These are phyloP conservation scores for Oncorhynchus masou DNA, from an alignment of 2,113 vertebrate genomes.

Conservation along the genomic window DNA sequence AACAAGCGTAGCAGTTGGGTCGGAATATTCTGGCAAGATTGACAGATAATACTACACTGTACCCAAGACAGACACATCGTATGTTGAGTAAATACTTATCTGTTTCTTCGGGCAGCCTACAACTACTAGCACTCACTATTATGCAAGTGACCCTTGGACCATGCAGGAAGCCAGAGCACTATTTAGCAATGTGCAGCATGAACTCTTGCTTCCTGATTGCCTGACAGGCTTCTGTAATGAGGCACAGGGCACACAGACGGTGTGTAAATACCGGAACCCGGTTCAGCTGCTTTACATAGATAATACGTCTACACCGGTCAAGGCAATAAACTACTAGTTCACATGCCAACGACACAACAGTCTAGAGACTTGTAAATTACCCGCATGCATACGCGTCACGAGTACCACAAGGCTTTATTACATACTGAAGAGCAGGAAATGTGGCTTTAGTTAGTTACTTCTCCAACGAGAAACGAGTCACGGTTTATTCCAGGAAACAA, in stretches of 20 bases:
- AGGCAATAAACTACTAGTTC: background rate
- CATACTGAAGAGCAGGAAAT: constrained; percentile 30
- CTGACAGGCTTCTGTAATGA: background rate
- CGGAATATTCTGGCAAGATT: too few species aligned
- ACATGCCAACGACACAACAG: background rate
- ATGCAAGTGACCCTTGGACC: background rate
- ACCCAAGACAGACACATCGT: too few species aligned
- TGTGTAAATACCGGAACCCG: background rate
- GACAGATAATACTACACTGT: too few species aligned
- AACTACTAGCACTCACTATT: background rate
- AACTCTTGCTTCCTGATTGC: background rate
- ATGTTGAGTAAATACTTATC: too few species aligned
- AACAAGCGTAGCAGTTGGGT: too few species aligned
- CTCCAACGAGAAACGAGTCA: background rate
- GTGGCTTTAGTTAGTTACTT: background rate
- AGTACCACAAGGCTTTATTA: constrained; percentile 25
- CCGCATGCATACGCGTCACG: constrained; percentile 25
- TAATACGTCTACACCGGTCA: background rate
- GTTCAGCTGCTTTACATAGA: background rate
- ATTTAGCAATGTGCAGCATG: background rate
- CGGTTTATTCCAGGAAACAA: background rate
- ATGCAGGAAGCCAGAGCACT: background rate
- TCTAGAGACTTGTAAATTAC: background rate
- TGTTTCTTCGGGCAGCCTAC: too few species aligned
- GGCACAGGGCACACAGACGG: background rate